A percentile compares a stretch with the other conserved stretches of the same genome.
phyloP scores from a whole-genome alignment of 2,113 vertebrate species.

The Serinus canaria region DNA sequence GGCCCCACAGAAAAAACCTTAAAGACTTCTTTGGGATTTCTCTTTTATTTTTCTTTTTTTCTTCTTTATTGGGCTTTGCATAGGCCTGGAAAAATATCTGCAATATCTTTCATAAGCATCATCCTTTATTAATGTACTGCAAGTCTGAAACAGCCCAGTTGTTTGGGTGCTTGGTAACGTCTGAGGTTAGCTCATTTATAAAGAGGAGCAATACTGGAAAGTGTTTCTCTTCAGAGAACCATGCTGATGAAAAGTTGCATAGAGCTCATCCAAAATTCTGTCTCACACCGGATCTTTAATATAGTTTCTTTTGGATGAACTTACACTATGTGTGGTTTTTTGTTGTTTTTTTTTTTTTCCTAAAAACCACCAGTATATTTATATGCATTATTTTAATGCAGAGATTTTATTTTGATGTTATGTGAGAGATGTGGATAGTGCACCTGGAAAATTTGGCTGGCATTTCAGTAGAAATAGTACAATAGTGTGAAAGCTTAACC shows the following conservation, averaged over 20 bases:
- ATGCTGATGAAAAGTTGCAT: slow-evolving; percentile 67
- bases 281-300: slow-evolving; percentile 56
- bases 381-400: slow-evolving; percentile 26
- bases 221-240: slow-evolving; percentile 62
- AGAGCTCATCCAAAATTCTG: slow-evolving; percentile 62
- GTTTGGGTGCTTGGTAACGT: slow-evolving; percentile 58
- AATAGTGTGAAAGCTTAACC: slow-evolving; percentile 42
- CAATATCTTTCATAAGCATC: slow-evolving; percentile 44
- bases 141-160: slow-evolving; percentile 36
- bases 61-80: not conserved
- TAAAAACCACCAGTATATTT: slow-evolving; percentile 18
- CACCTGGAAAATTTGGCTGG: slow-evolving; percentile 60
- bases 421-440: not conserved
- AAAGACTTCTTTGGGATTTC: not conserved
- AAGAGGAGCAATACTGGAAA: slow-evolving; percentile 61
- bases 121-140: slow-evolving; percentile 55
- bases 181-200: slow-evolving; percentile 53
- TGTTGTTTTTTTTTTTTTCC: rapidly evolving
- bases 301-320: slow-evolving; percentile 69
- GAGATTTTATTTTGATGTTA: slow-evolving; percentile 19
- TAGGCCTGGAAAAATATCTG: slow-evolving; percentile 27
- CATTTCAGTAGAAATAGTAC: not conserved
- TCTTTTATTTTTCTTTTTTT: not conserved
- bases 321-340: not conserved
- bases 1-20: not conserved